phyloP scores from a whole-genome alignment of 1,140 invertebrate species.

The Dreissena polymorpha region DNA sequence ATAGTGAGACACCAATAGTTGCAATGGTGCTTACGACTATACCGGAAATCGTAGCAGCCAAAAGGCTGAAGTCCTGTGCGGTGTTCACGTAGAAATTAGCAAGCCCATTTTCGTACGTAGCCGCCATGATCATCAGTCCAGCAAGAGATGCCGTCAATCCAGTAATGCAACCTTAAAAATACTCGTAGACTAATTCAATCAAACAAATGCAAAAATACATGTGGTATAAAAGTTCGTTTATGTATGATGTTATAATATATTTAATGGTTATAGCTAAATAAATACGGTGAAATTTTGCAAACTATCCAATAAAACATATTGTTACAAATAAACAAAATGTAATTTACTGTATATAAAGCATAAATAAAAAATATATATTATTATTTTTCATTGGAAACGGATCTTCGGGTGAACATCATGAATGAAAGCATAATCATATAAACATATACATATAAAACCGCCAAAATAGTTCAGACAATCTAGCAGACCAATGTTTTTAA shows the following conservation, averaged over 20 bases:
- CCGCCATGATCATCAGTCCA: constrained; percentile 60
- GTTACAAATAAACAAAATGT: not conserved
- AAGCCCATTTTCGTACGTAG: constrained; percentile 66
- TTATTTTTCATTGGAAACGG: too few species aligned
- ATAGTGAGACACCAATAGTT: constrained; percentile 59
- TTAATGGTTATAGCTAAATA: not conserved
- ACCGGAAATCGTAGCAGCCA: constrained; percentile 69
- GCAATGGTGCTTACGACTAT: constrained; percentile 60
- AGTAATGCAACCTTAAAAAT: constrained; percentile 60
- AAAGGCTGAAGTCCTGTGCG: constrained; percentile 65
- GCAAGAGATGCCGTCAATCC: constrained; percentile 63
- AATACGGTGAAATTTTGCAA: not conserved
- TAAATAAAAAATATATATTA: too few species aligned
- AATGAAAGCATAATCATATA: not conserved
- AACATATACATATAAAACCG: not conserved
- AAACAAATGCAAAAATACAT: too few species aligned
- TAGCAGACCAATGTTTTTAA: not conserved
- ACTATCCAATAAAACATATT: not conserved
- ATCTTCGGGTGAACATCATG: too few species aligned
- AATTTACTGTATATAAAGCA: not conserved
- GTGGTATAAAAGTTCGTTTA: too few species aligned
- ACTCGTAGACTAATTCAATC: not conserved
- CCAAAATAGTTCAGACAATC: not conserved
- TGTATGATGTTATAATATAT: not conserved
- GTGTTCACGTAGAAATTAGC: constrained; percentile 67